Base-by-base conservation (phyloP, 1,140 invertebrate genomes). In the Lordiphosa stackelbergi region DNA sequence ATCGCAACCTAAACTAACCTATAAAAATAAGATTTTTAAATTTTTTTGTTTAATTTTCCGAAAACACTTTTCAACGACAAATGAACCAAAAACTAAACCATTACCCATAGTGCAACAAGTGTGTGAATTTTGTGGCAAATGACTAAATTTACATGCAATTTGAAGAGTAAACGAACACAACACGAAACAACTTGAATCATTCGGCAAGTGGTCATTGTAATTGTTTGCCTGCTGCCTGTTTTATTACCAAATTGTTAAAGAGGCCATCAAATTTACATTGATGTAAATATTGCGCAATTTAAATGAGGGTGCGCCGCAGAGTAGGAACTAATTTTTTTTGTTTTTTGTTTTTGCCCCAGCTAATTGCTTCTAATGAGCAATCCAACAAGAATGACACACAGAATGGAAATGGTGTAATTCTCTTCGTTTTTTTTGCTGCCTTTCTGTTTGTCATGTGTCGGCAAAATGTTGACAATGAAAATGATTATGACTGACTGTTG, bases 401-500 rank as follows among this genome's bases (percentile, higher is more conserved):
- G 53, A 48, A 53, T 68, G 45, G 37, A 52, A 46, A 45, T 24
- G 45, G 24, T 35, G 38, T 62, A 24, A 1, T 47, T 45, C 31
- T n/a, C 10, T 46, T 47, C 31, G 4, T 22, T 52, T 58, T 52
- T 58, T 63, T 34, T 59, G 19, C 19, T 19, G 19, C 19, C 12
- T 19, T 47, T 42, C 31, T 59, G 69, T 59, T 72, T 77, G 73
- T 77, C 73, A 78, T 73, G 66, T 79, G 74, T 81, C 68, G 59
- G 74, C 73, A 78, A 73, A 77, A 77, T 77, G 73, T 75, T 71
- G 68, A 81, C 72, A 81, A 81, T 81, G 75, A 74, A 81, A 81
- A 81, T 81, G 75, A 81, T 81, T 81, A 81, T 81, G 71, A 79
- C 55, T 66, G 74, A 71, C 71, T 81, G 55, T 52, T 60, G 38